phyloP scores from a whole-genome alignment of 2,888 invertebrate genomes.

The Heteropelma amictum region DNA sequence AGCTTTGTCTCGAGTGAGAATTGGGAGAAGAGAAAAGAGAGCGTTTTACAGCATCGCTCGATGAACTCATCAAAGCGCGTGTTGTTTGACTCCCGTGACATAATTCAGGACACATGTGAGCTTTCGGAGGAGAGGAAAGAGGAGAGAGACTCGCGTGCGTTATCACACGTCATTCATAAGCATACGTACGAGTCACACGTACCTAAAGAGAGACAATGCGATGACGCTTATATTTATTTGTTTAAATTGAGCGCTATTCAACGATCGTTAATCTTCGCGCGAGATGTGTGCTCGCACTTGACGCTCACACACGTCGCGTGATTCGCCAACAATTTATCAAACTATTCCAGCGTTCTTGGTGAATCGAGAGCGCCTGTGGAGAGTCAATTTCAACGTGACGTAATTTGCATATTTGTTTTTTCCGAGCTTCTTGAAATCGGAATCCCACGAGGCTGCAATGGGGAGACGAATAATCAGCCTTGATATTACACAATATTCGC shows the following conservation, averaged over 20 bases:
- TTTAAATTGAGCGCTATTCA: conserved; percentile 5
- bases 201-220: background rate
- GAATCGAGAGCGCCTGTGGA: conserved; percentile 9
- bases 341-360: conserved; percentile 34
- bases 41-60: conserved; percentile 36
- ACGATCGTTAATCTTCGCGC: conserved; percentile 11
- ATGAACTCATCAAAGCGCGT: conserved; percentile 65
- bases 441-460: conserved; percentile 21
- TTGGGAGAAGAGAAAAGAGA: conserved; percentile 38
- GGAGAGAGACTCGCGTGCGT: background rate
- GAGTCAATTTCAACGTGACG: conserved; percentile 32
- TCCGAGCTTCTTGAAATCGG: conserved; percentile 6
- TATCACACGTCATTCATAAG: no score
- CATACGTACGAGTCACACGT: no score
- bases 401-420: conserved; percentile 43
- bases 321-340: conserved; percentile 19
- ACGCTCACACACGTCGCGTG: background rate
- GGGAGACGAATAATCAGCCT: background rate
- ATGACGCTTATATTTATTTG: conserved; percentile 14
- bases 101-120: conserved; percentile 56
- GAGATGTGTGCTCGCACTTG: background rate
- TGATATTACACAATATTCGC: background rate
- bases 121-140: background rate
- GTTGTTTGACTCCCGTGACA: conserved; percentile 58
- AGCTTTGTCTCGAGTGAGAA: no score